Base-by-base conservation (phyloP, 1,140 invertebrate species). In the Apis cerana region DNA sequence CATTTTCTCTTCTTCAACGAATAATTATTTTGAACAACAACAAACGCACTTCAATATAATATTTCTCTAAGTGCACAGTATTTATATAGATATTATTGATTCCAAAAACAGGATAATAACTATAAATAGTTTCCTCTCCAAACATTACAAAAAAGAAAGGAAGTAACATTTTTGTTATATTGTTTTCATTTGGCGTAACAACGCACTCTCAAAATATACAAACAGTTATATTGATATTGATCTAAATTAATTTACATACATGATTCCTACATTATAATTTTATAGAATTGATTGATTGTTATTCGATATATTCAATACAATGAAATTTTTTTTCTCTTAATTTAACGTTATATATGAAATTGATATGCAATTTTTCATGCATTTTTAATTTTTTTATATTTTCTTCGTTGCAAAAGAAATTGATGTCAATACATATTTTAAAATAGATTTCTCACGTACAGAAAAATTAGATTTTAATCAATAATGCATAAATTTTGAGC, bases 171-270 rank as follows among this genome's bases (percentile, higher is more conserved):
- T 54, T 33, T n/a, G 10, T 23, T 11, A 43, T 69, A n/a, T 58
- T 21, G 21, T 56, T 79, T 61, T 33, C 4, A 33, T 17, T 1
- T 54, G 65, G 23, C 21, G 52, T 13, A 19, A 43, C 50, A 69
- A 68, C 17, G 50, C 59, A 64, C 27, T 62, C 59, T 43, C 17
- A 75, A 65, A 75, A 74, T 75, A 75, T 74, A 80, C 59, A 75
- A 80, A 80, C 50, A n/a, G 58, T 52, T 48, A 19, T 19, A 59
- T 74, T 59, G 21, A 65, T 65, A 64, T 23, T 56, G 74, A 58
- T 76, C 69, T 48, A 62, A 43, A 43, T 68, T 82, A 17, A 54
- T 75, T 68, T 82, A 59, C 76, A 58, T 76, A 69, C 54, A 82
- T 15, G 27, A 69, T 9, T 65, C 21, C 56, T 76, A 76, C 12